A percentile compares a stretch with the other conserved stretches of the same genome.
These are phyloP conservation scores for Halesus radiatus DNA, from an alignment of 1,140 invertebrate species.

Conservation along the genomic window DNA sequence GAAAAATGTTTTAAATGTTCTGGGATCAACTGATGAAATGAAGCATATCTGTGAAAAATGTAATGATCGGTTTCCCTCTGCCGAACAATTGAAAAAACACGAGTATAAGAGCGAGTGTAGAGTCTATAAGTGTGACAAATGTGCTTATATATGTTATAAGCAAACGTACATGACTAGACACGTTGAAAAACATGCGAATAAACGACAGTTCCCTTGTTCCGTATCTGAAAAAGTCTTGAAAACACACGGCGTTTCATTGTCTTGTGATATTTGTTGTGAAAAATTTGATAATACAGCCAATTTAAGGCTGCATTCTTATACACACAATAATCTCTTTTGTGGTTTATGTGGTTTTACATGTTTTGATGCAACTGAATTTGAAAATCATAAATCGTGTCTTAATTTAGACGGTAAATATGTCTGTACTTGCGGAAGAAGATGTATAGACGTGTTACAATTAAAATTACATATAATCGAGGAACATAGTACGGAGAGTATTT, in stretches of 20 bases:
- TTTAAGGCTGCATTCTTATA: not conserved
- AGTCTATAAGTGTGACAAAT: not conserved
- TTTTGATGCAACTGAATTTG: not conserved
- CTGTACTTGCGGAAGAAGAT: not conserved
- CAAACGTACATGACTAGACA: not conserved
- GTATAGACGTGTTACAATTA: not conserved
- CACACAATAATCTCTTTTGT: not conserved
- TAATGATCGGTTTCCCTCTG: not conserved
- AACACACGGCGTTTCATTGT: not conserved
- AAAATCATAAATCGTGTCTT: slow-evolving; percentile 4
- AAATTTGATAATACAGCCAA: not conserved
- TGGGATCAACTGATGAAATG: not conserved
- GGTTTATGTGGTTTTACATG: not conserved
- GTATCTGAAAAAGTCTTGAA: slow-evolving; percentile 21
- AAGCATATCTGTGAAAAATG: not conserved
- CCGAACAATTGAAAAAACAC: not conserved
- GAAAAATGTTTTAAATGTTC: not conserved
- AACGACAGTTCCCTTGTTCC: not conserved
- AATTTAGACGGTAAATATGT: not conserved
- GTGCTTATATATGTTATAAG: slow-evolving; percentile 12
- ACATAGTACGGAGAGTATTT: not conserved
- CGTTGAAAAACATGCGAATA: not conserved
- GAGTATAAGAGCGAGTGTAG: not conserved
- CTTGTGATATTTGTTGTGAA: no score
- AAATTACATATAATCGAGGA: not conserved